These are phyloP conservation scores for Heliothis peltigera DNA, from an alignment of 2,888 invertebrate species.

Conservation along the genomic window DNA sequence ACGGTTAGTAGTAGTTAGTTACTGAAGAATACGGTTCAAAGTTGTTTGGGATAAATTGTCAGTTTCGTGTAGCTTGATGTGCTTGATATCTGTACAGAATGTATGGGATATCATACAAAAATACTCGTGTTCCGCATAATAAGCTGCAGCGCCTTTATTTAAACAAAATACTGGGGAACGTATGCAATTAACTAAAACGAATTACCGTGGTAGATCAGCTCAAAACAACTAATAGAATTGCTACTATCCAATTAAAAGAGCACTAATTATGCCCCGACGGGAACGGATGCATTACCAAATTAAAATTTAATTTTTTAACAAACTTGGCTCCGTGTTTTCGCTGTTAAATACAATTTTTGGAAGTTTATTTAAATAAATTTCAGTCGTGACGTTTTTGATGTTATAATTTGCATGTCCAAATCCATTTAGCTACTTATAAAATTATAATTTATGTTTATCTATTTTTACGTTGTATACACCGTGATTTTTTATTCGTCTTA, in stretches of 20 bases:
- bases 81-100: no score
- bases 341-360: background rate
- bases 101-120: background rate
- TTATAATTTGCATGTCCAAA: no score
- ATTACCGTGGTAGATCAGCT: slow-evolving; percentile 47
- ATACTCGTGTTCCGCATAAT: background rate
- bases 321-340: slow-evolving; percentile 10
- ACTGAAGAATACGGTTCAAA: no score
- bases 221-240: slow-evolving; percentile 42
- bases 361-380: background rate
- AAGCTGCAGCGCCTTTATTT: background rate
- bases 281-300: slow-evolving; percentile 46
- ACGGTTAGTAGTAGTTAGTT: no score
- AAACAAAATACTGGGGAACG: slow-evolving; percentile 4
- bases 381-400: no score
- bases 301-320: slow-evolving; percentile 47
- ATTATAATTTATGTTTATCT: no score
- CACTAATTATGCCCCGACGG: slow-evolving; percentile 36
- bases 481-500: no score
- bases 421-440: no score
- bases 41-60: no score
- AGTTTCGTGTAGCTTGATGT: no score
- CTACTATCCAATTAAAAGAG: slow-evolving; percentile 47
- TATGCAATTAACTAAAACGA: slow-evolving; percentile 46
- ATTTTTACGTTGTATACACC: no score